A percentile compares a stretch with the other conserved stretches of the same genome.
Evolutionary conservation across 2,797 vertebrate genomes (phyloP).

Genomic region (Labroides dimidiatus): DNA sequence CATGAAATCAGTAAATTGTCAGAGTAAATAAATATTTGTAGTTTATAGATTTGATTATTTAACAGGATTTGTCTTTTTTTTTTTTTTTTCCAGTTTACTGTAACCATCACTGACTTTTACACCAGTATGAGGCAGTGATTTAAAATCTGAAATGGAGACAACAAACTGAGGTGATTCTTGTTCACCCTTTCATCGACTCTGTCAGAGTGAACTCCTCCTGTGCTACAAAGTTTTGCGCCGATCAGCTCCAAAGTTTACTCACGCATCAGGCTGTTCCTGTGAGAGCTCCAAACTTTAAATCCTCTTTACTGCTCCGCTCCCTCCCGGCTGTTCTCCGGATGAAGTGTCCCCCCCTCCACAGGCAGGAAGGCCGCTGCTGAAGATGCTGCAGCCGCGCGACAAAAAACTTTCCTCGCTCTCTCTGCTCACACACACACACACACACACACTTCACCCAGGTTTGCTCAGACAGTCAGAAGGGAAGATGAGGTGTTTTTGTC

Average conservation of each 20-base stretch:
- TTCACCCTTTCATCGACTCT: too few relatives aligned
- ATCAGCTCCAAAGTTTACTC: conserved; percentile 37
- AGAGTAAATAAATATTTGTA: too few relatives aligned
- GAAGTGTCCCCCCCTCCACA: not conserved
- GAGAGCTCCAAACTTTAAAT: not conserved
- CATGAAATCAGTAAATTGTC: too few relatives aligned
- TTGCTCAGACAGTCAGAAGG: conserved; percentile 45
- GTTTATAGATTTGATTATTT: too few relatives aligned
- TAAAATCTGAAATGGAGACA: too few relatives aligned
- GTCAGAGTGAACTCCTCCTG: too few relatives aligned
- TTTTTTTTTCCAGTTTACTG: too few relatives aligned
- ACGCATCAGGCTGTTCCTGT: conserved; percentile 58
- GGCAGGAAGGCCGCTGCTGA: conserved; percentile 9
- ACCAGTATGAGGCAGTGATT: too few relatives aligned
- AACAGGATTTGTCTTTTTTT: too few relatives aligned
- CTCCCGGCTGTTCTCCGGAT: not conserved
- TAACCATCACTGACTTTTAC: too few relatives aligned
- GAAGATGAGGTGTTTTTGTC: conserved; percentile 75
- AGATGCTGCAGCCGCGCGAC: conserved; percentile 20
- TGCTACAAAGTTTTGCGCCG: too few relatives aligned
- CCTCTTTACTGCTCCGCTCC: not conserved
- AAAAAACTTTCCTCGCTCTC: conserved; percentile 18
- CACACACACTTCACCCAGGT: conserved; percentile 47
- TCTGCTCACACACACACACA: conserved; percentile 1
- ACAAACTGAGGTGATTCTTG: too few relatives aligned